phyloP scores from a whole-genome alignment of 2,888 invertebrate species.

The Arge pagana region DNA sequence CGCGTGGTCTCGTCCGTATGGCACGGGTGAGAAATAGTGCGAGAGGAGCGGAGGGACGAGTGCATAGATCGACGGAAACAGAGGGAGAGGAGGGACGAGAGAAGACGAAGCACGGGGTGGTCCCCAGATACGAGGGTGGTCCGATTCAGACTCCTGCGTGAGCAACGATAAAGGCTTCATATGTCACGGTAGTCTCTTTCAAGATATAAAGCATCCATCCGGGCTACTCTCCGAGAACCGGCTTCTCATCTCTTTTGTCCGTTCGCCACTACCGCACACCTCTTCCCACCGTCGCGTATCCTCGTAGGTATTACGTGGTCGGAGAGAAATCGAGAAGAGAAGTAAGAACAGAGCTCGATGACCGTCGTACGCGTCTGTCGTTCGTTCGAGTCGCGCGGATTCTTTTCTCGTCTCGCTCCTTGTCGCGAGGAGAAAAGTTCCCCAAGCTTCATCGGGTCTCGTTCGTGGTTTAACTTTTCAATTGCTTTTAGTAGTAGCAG shows the following conservation, averaged over 20 bases:
- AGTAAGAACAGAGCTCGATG: background rate
- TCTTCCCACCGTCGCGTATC: background rate
- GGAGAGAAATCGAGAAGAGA: background rate
- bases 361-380: too few species aligned
- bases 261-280: background rate
- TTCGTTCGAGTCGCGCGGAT: too few species aligned
- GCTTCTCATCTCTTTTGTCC: conserved; percentile 10
- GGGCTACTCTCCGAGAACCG: conserved; percentile 5
- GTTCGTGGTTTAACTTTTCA: too few species aligned
- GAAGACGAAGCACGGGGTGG: too few species aligned
- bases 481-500: too few species aligned
- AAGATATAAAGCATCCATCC: conserved; percentile 17
- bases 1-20: too few species aligned
- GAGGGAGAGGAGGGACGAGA: background rate
- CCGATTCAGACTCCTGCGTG: conserved; percentile 20
- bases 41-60: too few species aligned
- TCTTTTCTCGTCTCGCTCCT: too few species aligned
- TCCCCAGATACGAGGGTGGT: conserved; percentile 15
- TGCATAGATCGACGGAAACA: background rate
- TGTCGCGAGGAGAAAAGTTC: too few species aligned
- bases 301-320: conserved; percentile 1
- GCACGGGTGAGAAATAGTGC: too few species aligned
- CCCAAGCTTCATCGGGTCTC: too few species aligned
- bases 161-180: conserved; percentile 21
- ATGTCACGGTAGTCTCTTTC: conserved; percentile 19